Evolutionary conservation across 2,888 invertebrate genomes (phyloP), one percentile per base, ranked within the genome.

Genomic region (Acheta domesticus): DNA sequence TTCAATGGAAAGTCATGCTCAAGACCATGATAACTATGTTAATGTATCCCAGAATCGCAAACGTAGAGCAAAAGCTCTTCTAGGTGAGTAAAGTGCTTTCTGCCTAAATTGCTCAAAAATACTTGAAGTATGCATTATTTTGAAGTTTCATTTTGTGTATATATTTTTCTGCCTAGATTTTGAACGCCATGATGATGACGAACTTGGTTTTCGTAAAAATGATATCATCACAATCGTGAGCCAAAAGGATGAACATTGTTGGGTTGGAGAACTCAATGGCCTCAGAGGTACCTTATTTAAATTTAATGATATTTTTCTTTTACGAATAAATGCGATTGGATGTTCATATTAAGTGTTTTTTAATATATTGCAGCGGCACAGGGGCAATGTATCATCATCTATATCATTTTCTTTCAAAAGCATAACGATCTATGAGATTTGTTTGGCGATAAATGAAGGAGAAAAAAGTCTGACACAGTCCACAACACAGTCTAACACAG

Each of bases 141-240:
- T 36, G 36, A 36, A 5, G 36, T 36, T 19, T 62, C 14, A 62
- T 62, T 62, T 62, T 62, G n/a, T 23, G 23, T 3, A 23, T 23
- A 3, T 23, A 23, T 23, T 2, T 36, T 8, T 36, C 36, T 36
- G 36, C 5, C 36, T 36, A 91, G 98, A 99, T 89, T 99, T 99
- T 89, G 98, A 99, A 87, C 90, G 98, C 82, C 95, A 97, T 85
- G 98, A 98, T 88, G 98, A 98, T 83, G 99, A 99, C 89, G 99
- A 99, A 87, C 88, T 99, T 79, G 99, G 99, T 12, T 99, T 99
- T 87, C 91, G 98, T 79, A 98, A 97, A 87, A 99, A 99, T 89
- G 99, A 99, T 87, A 96, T 99, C 74, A 98, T 99, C 79, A 99
- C 97, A 78, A 96, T 99, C 76, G 93, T 98, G 48, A 98, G 97